phyloP scores from a whole-genome alignment of 2,797 vertebrate genomes.

The Ciconia nigra region DNA sequence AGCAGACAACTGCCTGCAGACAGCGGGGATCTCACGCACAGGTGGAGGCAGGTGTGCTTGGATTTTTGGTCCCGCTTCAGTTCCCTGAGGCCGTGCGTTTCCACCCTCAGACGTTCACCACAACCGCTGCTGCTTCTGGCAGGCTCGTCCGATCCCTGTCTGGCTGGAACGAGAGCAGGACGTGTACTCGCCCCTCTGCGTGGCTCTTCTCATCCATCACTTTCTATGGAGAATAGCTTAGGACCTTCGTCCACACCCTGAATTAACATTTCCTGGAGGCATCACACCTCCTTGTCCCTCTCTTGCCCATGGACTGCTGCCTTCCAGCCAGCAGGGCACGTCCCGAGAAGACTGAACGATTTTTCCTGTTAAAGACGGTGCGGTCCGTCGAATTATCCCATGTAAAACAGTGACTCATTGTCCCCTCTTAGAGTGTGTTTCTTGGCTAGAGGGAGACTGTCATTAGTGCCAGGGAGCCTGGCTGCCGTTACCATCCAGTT shows the following conservation, averaged over 20 bases:
- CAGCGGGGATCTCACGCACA: not conserved
- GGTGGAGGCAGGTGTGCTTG: not conserved
- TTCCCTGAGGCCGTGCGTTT: not conserved
- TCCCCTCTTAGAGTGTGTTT: not conserved
- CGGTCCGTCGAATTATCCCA: rapidly evolving
- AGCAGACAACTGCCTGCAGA: not conserved
- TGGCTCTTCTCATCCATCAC: not conserved
- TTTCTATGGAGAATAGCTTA: not conserved
- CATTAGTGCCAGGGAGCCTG: not conserved
- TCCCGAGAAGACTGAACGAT: not conserved
- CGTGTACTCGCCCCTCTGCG: not conserved
- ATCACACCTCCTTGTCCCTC: not conserved
- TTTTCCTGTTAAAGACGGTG: not conserved
- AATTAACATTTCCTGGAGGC: not conserved
- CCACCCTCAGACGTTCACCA: not conserved
- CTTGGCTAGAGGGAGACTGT: not conserved
- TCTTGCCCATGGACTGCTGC: not conserved
- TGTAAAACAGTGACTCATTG: not conserved
- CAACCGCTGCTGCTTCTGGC: not conserved
- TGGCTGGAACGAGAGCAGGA: not conserved
- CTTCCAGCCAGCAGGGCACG: not conserved
- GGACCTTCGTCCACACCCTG: not conserved
- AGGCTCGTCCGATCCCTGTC: not conserved
- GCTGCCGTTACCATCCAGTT: not conserved
- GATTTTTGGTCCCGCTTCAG: not conserved